Conservation (phyloP, 2,888 invertebrate species). For the Acanthosepion lycidas region DNA sequence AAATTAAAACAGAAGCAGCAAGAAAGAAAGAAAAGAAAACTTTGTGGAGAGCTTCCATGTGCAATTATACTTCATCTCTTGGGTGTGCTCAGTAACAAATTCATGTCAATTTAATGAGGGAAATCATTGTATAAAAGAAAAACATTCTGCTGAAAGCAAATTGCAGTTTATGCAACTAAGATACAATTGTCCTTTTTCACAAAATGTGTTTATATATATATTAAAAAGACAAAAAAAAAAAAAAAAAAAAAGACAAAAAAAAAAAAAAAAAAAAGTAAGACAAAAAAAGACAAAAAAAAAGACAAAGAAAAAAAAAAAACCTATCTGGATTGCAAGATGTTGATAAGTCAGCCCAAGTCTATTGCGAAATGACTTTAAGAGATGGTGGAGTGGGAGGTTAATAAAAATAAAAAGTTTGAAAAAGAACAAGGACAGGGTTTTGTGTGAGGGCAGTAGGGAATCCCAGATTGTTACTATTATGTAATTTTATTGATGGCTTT, state of each 20-base stretch:
- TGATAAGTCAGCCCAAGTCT: constrained; percentile 33
- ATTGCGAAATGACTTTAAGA: background rate
- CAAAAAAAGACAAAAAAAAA: background rate
- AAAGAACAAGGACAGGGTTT: background rate
- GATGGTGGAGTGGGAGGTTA: background rate
- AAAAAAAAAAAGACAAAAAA: background rate
- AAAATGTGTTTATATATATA: background rate
- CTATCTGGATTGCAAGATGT: constrained; percentile 42
- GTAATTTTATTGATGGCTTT: constrained; percentile 43
- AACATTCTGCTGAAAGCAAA: constrained; percentile 39
- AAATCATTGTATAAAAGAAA: constrained; percentile 24
- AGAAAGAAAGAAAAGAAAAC: background rate
- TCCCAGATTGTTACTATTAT: constrained; percentile 38
- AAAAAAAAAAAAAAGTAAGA: background rate
- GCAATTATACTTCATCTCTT: constrained; percentile 42
- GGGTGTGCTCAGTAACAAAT: constrained; percentile 45
- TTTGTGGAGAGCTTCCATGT: constrained; percentile 34
- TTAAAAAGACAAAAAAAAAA: background rate
- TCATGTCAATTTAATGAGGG: constrained; percentile 35
- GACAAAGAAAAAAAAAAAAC: background rate
- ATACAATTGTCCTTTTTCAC: constrained; percentile 41
- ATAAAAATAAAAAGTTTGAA: background rate
- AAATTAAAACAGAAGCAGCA: background rate
- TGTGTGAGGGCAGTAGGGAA: constrained; percentile 34
- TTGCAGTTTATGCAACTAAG: constrained; percentile 25